A percentile compares a stretch with the other conserved stretches of the same genome.
phyloP scores from a whole-genome alignment of 2,888 invertebrate species.

The Coenonympha glycerion region DNA sequence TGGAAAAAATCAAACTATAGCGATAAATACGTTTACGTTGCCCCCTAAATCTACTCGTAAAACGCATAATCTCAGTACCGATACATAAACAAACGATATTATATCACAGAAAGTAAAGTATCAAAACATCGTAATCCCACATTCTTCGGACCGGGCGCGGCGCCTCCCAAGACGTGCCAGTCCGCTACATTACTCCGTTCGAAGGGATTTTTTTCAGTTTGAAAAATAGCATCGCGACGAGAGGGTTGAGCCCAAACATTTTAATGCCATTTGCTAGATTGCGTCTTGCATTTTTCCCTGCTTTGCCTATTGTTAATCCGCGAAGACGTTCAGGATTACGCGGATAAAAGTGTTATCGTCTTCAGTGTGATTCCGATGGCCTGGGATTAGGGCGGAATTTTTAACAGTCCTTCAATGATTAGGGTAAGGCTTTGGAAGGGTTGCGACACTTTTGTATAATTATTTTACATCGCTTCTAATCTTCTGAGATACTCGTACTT shows the following conservation, averaged over 20 bases:
- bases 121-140: slow-evolving; percentile 41
- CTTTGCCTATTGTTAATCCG: slow-evolving; percentile 65
- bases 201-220: slow-evolving; percentile 70
- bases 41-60: no score
- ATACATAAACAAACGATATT: background rate
- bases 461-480: slow-evolving; percentile 33
- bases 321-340: slow-evolving; percentile 66
- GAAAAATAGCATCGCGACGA: slow-evolving; percentile 72
- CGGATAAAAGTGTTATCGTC: slow-evolving; percentile 71
- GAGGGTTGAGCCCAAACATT: slow-evolving; percentile 73
- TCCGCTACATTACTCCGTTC: slow-evolving; percentile 68
- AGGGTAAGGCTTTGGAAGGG: slow-evolving; percentile 58
- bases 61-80: no score
- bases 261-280: slow-evolving; percentile 77
- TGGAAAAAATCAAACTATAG: no score
- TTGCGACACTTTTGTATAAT: slow-evolving; percentile 62
- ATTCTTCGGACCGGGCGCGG: slow-evolving; percentile 44
- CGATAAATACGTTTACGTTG: no score
- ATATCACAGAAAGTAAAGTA: slow-evolving; percentile 38
- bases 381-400: slow-evolving; percentile 62
- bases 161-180: slow-evolving; percentile 70
- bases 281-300: slow-evolving; percentile 73
- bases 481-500: background rate
- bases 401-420: slow-evolving; percentile 65
- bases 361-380: slow-evolving; percentile 70